Percentiles rank a stretch among this genome's conserved stretches.
These are phyloP conservation scores for Nettapus auritus DNA, from an alignment of 2,113 vertebrate species.

Conservation along the genomic window DNA sequence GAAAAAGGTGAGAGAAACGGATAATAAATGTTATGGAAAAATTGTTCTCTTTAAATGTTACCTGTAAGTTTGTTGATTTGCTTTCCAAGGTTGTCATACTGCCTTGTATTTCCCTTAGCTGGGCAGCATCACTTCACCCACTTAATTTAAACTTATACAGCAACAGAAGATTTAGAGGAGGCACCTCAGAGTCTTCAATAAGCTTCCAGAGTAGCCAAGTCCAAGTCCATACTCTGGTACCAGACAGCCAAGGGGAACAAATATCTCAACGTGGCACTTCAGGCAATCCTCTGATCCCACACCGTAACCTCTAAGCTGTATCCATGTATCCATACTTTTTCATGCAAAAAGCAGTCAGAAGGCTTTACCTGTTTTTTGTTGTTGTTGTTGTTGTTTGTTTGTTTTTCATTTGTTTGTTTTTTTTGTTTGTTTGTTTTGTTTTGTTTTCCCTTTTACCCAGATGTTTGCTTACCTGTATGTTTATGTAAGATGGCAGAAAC, in stretches of 20 bases:
- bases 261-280: not conserved
- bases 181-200: not conserved
- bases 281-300: not conserved
- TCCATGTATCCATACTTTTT: too few species aligned
- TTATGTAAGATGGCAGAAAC: not conserved
- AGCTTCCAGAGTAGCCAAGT: not conserved
- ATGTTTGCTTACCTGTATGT: not conserved
- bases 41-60: not conserved
- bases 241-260: not conserved
- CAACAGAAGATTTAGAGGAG: not conserved
- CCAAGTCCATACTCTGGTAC: not conserved
- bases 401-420: not conserved
- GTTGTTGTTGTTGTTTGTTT: not conserved
- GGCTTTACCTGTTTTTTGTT: not conserved
- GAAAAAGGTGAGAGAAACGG: not conserved
- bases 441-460: not conserved
- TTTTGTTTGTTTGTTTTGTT: not conserved
- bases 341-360: not conserved
- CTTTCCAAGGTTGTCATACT: not conserved
- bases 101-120: not conserved
- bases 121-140: not conserved
- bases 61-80: not conserved
- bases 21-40: not conserved
- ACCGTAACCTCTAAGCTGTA: fast-evolving
- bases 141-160: not conserved